A percentile compares a stretch with the other conserved stretches of the same genome.
Conservation (phyloP, 2,113 vertebrate genomes). For the Rhea americana region DNA sequence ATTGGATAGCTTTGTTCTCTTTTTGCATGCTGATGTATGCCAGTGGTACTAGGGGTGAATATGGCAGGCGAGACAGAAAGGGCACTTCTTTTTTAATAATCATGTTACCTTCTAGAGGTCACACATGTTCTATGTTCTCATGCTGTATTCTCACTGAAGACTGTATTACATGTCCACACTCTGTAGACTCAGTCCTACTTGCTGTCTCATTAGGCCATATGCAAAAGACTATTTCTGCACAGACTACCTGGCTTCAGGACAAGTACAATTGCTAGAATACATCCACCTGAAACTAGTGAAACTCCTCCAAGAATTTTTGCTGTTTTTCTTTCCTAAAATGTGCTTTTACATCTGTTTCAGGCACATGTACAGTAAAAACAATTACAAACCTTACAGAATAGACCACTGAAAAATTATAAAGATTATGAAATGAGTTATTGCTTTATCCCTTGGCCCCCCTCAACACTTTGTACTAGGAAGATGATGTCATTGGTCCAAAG, state of each 20-base stretch:
- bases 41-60: neutral
- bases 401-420: neutral
- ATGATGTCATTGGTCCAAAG: neutral
- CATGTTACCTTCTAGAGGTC: neutral
- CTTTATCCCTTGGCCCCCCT: neutral
- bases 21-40: neutral
- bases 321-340: neutral
- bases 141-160: neutral
- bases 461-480: neutral
- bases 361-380: neutral
- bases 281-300: neutral
- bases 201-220: neutral
- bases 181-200: neutral
- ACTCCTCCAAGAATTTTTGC: neutral
- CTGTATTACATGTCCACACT: neutral
- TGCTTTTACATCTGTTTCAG: neutral
- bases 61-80: neutral
- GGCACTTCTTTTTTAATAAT: neutral
- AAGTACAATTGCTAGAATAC: neutral
- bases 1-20: neutral
- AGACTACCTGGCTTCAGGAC: neutral
- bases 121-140: neutral
- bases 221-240: neutral
- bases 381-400: constrained; percentile 1
- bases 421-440: neutral